Evolutionary conservation across 2,797 vertebrate species (phyloP), one percentile per base, ranked within the genome.

Genomic region (Cichlasoma orientale): DNA sequence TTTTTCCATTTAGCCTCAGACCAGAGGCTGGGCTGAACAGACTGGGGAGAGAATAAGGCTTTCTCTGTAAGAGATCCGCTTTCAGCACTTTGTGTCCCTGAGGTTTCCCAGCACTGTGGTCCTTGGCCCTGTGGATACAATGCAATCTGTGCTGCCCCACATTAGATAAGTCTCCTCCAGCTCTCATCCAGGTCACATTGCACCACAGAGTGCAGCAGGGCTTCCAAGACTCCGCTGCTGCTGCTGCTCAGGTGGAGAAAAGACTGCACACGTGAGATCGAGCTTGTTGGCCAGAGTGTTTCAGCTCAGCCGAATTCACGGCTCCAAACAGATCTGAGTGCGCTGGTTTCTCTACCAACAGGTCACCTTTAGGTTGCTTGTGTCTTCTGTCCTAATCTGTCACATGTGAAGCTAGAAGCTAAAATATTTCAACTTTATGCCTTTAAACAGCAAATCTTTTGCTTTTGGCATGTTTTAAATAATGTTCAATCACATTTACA

Each of bases 71-170:
- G 73, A 27, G 74, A 47, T 77, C 89, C 58, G 78, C 88, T 91
- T 88, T 76, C 56, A 86, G 86, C 82, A 55, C 25, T 86, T 74
- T 44, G 78, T 53, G 84, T 90, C 90, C 89, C 90, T 89, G 78
- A 88, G 80, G 91, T 87, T 89, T 78, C 80, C 54, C 66, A 19
- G 78, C 80, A 14, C 74, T 16, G 77, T 52, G 9, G 63, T 75
- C 69, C 73, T 19, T 31, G 54, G 72, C 82, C 84, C 90, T 12
- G 72, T 84, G 87, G 90, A 86, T 75, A 85, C 88, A 66, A 81
- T 57, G 85, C 88, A 83, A 86, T 92, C 87, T 89, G 89, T 36
- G n/a, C 86, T 82, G 91, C 54, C 91, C 93, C 91, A 93, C 82
- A 91, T 94, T 86, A 78, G 77, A 76, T 59, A 52, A 74, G 75